These are phyloP conservation scores for Altica lythri DNA, from an alignment of 2,888 invertebrate species.

Conservation along the genomic window DNA sequence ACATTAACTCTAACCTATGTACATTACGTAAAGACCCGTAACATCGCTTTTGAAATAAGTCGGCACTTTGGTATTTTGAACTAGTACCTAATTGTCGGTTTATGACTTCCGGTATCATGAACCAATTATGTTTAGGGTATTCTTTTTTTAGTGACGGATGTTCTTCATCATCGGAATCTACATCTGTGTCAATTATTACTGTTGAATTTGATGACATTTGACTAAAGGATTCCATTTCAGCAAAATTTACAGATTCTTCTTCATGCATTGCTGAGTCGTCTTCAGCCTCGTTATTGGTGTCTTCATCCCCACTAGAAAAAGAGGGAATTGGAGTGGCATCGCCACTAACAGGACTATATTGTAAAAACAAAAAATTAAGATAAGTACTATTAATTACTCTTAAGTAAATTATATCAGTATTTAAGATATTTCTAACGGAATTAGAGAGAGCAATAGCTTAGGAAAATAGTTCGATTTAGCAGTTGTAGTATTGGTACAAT, in stretches of 20 bases:
- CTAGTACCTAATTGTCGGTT: constrained; percentile 67
- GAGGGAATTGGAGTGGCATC: constrained; percentile 6
- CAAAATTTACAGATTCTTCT: constrained; percentile 29
- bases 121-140: constrained; percentile 71
- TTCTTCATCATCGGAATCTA: constrained; percentile 42
- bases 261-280: constrained; percentile 31
- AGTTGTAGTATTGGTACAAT: too few relatives aligned
- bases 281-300: constrained; percentile 21
- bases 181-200: constrained; percentile 46
- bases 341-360: not conserved
- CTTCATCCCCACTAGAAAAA: constrained; percentile 25
- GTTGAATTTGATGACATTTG: constrained; percentile 34
- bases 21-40: constrained; percentile 83
- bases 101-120: constrained; percentile 66
- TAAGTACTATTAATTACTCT: too few relatives aligned
- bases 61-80: constrained; percentile 49
- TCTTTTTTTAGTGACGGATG: constrained; percentile 61
- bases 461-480: too few relatives aligned
- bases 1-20: constrained; percentile 78
- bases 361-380: too few relatives aligned
- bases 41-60: constrained; percentile 61
- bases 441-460: too few relatives aligned
- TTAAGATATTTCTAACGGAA: too few relatives aligned
- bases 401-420: too few relatives aligned
- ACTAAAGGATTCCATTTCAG: constrained; percentile 17